Evolutionary conservation across 1,140 invertebrate genomes (phyloP), one percentile per base, ranked within the genome.

Genomic region (Cotesia chilonis): DNA sequence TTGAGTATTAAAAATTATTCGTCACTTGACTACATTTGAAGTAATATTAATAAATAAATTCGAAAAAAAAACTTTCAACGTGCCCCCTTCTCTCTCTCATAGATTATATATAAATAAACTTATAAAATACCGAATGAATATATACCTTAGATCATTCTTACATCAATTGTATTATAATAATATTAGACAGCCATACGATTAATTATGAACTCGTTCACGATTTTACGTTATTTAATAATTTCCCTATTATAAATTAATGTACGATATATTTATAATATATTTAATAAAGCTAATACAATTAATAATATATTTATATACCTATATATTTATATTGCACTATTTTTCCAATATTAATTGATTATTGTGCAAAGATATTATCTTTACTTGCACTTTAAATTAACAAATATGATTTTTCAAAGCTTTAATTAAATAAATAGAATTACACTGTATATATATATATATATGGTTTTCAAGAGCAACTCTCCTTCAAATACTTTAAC

Each of bases 161-260:
- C 36, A 63, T 71, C 76, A 79, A 61, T 70, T 59, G 69, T 73
- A 73, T 28, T 28, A 74, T 63, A 78, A 79, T 71, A 75, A 12
- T 80, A 47, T 6, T 0, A 80, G 79, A 81, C 77, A 78, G 72
- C 61, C 61, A 79, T 77, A 75, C 73, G 71, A 74, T 74, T 71
- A 73, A 68, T 73, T 72, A 57, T 71, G 38, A 72, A 51, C 72
- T 75, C 72, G 51, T 75, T 73, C 47, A 73, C 60, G 69, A 17
- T 76, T 74, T 55, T 72, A 63, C 54, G 59, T 80, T 76, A 80
- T 74, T 72, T 74, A 76, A 78, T 77, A 80, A 68, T 78, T 60
- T 68, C 41, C 75, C 51, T 57, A 60, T 71, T 61, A 68, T 76
- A 77, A 78, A 77, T 77, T 68, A 78, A 68, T 71, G 35, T 47